These are phyloP conservation scores for Tangara arthus DNA, from an alignment of 2,797 vertebrate genomes.

Conservation along the genomic window DNA sequence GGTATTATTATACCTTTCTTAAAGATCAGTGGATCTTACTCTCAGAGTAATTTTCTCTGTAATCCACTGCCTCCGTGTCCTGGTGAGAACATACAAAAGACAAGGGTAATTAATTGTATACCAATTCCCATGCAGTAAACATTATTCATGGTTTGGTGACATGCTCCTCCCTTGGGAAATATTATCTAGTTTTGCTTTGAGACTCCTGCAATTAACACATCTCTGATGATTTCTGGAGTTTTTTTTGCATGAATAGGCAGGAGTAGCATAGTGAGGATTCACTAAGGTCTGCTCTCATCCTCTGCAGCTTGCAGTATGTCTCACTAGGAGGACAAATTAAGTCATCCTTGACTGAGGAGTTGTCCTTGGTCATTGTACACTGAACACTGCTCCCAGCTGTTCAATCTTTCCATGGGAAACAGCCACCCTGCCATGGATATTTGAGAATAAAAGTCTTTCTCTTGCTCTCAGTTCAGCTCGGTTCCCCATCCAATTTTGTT, in stretches of 20 bases:
- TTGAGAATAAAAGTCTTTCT: background rate
- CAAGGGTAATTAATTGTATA: background rate
- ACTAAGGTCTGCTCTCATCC: background rate
- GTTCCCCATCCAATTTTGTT: background rate
- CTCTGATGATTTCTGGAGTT: background rate
- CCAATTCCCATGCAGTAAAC: background rate
- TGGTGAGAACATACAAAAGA: background rate
- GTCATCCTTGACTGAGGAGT: background rate
- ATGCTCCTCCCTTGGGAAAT: background rate
- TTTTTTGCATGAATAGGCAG: background rate
- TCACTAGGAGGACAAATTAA: background rate
- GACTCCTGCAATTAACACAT: background rate
- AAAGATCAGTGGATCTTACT: background rate
- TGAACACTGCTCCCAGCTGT: background rate
- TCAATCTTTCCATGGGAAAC: background rate
- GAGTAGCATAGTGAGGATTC: background rate
- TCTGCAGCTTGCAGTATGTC: background rate
- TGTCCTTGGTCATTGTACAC: background rate
- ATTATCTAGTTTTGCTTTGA: background rate
- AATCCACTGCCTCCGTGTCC: background rate
- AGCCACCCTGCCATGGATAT: background rate
- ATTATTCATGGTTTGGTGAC: background rate
- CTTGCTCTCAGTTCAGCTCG: background rate
- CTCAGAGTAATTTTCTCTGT: background rate
- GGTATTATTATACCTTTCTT: background rate